Conservation (phyloP, 2,888 invertebrate species). For the Syrista parreyssii region DNA sequence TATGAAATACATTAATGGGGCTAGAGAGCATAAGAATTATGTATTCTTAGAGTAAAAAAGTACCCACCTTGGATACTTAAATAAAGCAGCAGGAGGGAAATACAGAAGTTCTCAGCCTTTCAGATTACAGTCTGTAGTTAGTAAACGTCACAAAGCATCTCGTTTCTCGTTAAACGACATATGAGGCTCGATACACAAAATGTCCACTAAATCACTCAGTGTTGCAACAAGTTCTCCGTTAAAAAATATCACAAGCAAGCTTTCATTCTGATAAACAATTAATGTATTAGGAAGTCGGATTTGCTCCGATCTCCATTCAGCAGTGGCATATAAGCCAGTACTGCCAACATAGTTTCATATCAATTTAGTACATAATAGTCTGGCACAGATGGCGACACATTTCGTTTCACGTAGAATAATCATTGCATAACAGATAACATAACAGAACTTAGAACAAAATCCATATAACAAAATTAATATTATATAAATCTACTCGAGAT, state of each 20-base stretch:
- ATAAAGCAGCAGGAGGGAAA: constrained; percentile 41
- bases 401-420: background rate
- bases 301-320: constrained; percentile 3
- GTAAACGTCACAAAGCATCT: background rate
- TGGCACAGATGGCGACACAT: background rate
- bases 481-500: background rate
- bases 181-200: background rate
- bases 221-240: background rate
- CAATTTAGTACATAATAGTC: background rate
- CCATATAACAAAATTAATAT: background rate
- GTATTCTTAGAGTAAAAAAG: background rate
- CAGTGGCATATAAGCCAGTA: background rate
- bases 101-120: constrained; percentile 22
- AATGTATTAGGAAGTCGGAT: background rate
- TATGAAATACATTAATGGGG: background rate
- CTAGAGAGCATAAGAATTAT: background rate
- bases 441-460: background rate
- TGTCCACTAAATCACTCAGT: background rate
- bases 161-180: background rate
- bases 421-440: background rate
- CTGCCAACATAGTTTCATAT: background rate
- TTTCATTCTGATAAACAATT: constrained; percentile 10
- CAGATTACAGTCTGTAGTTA: background rate
- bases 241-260: constrained; percentile 5
- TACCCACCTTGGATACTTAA: constrained; percentile 46